phyloP scores from a whole-genome alignment of 1,140 invertebrate genomes.

The Drosophila repletoides region DNA sequence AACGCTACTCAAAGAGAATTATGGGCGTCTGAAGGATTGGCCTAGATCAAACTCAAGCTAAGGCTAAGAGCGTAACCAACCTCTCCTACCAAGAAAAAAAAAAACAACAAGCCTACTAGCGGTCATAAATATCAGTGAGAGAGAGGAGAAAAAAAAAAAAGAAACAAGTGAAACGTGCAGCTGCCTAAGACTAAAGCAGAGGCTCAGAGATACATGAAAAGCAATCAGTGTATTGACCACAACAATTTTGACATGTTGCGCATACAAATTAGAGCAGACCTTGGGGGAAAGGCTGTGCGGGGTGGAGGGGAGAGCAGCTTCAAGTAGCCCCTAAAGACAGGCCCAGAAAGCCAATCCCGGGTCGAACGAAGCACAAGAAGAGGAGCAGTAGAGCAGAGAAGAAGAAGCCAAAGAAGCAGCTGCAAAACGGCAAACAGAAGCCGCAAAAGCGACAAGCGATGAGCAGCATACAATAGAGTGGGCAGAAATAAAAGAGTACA shows the following conservation, averaged over 20 bases:
- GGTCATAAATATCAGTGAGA: slow-evolving; percentile 31
- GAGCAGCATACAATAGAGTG: slow-evolving; percentile 23
- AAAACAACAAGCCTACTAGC: background rate
- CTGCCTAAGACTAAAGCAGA: slow-evolving; percentile 6
- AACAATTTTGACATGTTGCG: slow-evolving; percentile 81
- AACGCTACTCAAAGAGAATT: background rate
- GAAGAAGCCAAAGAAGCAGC: slow-evolving; percentile 50
- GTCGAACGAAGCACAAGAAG: too few relatives aligned
- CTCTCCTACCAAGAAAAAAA: background rate
- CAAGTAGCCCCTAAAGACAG: slow-evolving; percentile 7
- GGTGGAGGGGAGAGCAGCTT: background rate
- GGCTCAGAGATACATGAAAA: slow-evolving; percentile 68
- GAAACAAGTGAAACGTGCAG: slow-evolving; percentile 28
- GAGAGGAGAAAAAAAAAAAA: background rate
- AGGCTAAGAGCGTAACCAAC: background rate
- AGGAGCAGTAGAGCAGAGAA: too few relatives aligned
- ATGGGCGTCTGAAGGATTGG: slow-evolving; percentile 14
- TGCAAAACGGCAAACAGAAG: slow-evolving; percentile 45
- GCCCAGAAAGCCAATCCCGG: slow-evolving; percentile 20
- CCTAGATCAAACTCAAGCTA: slow-evolving; percentile 13
- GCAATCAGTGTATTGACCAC: slow-evolving; percentile 81
- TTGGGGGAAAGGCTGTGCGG: too few relatives aligned
- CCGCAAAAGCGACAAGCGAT: slow-evolving; percentile 52
- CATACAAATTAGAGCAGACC: slow-evolving; percentile 73
- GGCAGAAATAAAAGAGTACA: background rate